A percentile compares a stretch with the other conserved stretches of the same genome.
Conservation (phyloP, 2,797 vertebrate genomes). For the Diceros bicornis region DNA sequence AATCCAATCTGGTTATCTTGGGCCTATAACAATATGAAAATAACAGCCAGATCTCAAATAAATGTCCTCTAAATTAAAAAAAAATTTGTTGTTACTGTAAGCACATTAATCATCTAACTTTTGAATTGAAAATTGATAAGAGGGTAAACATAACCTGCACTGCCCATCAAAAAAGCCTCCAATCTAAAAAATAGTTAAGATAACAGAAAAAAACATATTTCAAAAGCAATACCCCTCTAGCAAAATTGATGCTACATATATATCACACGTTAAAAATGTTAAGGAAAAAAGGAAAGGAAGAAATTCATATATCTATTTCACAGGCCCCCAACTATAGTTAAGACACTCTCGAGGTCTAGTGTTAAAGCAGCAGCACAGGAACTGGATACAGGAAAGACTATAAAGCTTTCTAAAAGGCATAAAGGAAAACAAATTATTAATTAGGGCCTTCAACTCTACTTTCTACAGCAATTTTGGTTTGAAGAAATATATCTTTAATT, state of each 20-base stretch:
- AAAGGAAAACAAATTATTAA: background rate
- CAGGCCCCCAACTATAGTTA: background rate
- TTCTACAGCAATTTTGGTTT: constrained; percentile 32
- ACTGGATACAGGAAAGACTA: background rate
- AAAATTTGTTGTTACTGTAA: constrained; percentile 1
- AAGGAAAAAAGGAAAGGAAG: background rate
- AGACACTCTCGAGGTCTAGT: background rate
- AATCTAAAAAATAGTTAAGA: background rate
- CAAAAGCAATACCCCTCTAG: constrained; percentile 14
- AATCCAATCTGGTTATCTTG: constrained; percentile 98
- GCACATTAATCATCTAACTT: constrained; percentile 41
- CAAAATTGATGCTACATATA: background rate
- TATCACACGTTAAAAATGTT: background rate
- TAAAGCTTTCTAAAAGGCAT: background rate
- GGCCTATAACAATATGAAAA: constrained; percentile 92
- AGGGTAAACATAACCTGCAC: background rate
- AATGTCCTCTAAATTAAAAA: constrained; percentile 22
- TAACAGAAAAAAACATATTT: constrained; percentile 23
- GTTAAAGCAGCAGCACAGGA: background rate
- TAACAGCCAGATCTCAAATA: constrained; percentile 63
- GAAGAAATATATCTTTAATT: constrained; percentile 1
- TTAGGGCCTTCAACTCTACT: background rate
- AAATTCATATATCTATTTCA: background rate
- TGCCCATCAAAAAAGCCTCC: background rate
- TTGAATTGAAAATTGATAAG: background rate